Evolutionary conservation across 2,888 invertebrate genomes (phyloP).

Genomic region (Hesperia comma): DNA sequence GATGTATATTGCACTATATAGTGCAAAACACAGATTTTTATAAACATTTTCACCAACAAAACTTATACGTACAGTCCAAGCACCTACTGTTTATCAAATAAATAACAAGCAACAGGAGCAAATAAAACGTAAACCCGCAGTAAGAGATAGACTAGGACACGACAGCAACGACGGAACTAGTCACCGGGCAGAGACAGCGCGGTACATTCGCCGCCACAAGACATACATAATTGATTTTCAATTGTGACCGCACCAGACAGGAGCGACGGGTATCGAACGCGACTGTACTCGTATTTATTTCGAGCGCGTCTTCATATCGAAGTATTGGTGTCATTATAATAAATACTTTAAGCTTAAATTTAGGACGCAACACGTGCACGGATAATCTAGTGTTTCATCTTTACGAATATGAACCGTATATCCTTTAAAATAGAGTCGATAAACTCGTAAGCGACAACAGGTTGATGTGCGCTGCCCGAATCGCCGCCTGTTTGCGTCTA

Average conservation of each 20-base stretch:
- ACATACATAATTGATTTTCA: constrained; percentile 6
- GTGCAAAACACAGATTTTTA: no score
- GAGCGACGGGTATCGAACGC: background rate
- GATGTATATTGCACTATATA: no score
- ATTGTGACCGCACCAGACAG: background rate
- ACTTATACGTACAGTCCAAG: no score
- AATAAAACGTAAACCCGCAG: no score
- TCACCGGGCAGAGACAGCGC: no score
- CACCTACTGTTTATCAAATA: no score
- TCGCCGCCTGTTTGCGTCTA: no score
- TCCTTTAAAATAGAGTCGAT: background rate
- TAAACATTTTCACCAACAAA: no score
- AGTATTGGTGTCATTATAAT: background rate
- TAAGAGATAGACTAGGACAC: no score
- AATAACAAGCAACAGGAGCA: no score
- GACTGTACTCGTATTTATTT: no score
- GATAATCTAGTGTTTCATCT: background rate
- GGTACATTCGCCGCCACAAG: background rate
- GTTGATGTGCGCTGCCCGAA: constrained; percentile 8
- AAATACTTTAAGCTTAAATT: background rate
- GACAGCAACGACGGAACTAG: no score
- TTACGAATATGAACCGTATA: background rate
- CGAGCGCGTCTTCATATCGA: background rate
- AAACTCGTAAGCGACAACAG: background rate
- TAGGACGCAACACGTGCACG: background rate